Evolutionary conservation across 2,797 vertebrate species (phyloP), one percentile per base, ranked within the genome.

Genomic region (Catostomus latipinnis): DNA sequence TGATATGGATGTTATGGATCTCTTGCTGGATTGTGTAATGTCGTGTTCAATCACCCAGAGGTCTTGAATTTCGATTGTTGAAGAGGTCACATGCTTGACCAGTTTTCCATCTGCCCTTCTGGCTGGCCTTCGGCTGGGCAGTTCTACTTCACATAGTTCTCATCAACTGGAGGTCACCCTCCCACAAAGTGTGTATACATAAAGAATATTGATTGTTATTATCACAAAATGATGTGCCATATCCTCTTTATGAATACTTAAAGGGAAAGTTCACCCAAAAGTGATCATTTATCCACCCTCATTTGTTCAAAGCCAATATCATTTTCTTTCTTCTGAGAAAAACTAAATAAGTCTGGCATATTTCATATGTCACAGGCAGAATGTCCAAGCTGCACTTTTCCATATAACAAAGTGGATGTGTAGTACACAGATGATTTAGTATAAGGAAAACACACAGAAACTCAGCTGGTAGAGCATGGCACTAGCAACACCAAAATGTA

Each of bases 1-100:
- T 58, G 16, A 71, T 76, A 63, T 57, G 66, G 73, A 76, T 52
- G 76, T 70, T 75, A 63, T 65, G 48, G 71, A 67, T 18, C 45
- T 71, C 11, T 66, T 66, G 57, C 34, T 75, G 75, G 50, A 69
- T 52, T 63, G 71, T 66, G 66, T 71, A 45, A 57, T 71, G 76
- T 48, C 54, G 16, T 61, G 60, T 65, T 75, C 76, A 79, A 57
- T 79, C 71, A 71, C 65, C 71, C 1, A n/a, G 14, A 61, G 50
- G 10, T 54, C 43, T 60, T 60, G n/a, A 79, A 83, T 70, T 74
- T 43, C 3, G 45, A 49, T 67, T 65, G 61, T 58, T 73, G 61
- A 80, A 53, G 65, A 66, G 52, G 60, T 79, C 66, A 48, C 57
- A 70, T 70, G 76, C 57, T 65, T 43, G 75, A 56, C 10, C 34